Evolutionary conservation across 2,888 invertebrate genomes (phyloP).

Genomic region (Nephrotoma guestfalica): DNA sequence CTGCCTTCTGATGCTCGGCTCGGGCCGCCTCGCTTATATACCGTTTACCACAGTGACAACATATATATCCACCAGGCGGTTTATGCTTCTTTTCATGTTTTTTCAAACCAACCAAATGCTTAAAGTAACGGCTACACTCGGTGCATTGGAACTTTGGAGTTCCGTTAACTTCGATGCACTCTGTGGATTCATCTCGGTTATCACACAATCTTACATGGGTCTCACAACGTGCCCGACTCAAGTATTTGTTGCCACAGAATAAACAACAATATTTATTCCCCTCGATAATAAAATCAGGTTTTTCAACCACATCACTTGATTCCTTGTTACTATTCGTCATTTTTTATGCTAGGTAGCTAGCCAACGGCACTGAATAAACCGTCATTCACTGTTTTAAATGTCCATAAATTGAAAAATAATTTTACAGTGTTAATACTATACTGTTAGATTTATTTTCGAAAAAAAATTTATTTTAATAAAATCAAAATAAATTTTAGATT

Average conservation of each 20-base stretch:
- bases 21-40: constrained; percentile 14
- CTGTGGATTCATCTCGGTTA: neutral
- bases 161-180: neutral
- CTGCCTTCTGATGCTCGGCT: neutral
- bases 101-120: constrained; percentile 23
- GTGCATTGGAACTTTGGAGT: neutral
- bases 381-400: neutral
- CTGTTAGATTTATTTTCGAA: neutral
- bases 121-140: constrained; percentile 8
- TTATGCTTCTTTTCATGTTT: constrained; percentile 31
- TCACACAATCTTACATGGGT: neutral
- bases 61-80: constrained; percentile 29
- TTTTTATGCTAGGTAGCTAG: neutral
- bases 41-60: constrained; percentile 26
- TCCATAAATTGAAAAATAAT: neutral
- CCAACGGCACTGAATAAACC: neutral
- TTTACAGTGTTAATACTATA: neutral
- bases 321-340: neutral
- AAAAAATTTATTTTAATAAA: neutral
- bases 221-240: neutral
- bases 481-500: neutral
- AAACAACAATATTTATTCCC: neutral
- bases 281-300: neutral
- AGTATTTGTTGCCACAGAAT: neutral
- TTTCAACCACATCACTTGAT: neutral